Conservation (phyloP, 2,113 vertebrate genomes). For the Phyllostomus hastatus region DNA sequence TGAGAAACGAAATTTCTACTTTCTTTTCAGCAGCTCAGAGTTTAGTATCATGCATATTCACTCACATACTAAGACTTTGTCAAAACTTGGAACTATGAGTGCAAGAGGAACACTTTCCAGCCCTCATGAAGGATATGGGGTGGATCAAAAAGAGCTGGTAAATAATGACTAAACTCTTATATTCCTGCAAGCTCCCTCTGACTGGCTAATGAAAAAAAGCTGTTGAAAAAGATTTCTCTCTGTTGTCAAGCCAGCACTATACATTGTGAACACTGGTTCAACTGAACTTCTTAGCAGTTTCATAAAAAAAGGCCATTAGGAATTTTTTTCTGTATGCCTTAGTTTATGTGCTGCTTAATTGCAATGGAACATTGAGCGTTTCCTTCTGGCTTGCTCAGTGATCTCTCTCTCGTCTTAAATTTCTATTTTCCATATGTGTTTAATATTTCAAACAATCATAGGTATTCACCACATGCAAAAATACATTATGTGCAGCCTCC, state of each 20-base stretch:
- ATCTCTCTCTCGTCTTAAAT: constrained; percentile 54
- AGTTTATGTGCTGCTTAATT: constrained; percentile 60
- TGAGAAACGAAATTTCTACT: constrained; percentile 1
- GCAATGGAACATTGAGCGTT: constrained; percentile 50
- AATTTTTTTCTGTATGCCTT: constrained; percentile 28
- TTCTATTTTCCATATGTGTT: constrained; percentile 59
- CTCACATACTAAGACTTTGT: neutral
- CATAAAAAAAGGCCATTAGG: constrained; percentile 45
- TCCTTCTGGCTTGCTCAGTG: constrained; percentile 49
- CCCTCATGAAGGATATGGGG: neutral
- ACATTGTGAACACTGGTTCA: neutral
- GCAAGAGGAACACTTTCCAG: neutral
- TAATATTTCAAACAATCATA: constrained; percentile 63
- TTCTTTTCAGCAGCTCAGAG: neutral
- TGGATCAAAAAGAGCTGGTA: neutral
- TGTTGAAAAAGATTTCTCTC: constrained; percentile 27
- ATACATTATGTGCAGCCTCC: constrained; percentile 16
- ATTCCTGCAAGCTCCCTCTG: neutral
- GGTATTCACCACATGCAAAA: constrained; percentile 45
- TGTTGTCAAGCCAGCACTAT: neutral
- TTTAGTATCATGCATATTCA: neutral
- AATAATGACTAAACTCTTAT: neutral
- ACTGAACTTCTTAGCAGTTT: constrained; percentile 30
- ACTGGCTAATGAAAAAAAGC: constrained; percentile 40
- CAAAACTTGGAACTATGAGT: neutral